Evolutionary conservation across 1,140 invertebrate genomes (phyloP).

Genomic region (Apis cerana): DNA sequence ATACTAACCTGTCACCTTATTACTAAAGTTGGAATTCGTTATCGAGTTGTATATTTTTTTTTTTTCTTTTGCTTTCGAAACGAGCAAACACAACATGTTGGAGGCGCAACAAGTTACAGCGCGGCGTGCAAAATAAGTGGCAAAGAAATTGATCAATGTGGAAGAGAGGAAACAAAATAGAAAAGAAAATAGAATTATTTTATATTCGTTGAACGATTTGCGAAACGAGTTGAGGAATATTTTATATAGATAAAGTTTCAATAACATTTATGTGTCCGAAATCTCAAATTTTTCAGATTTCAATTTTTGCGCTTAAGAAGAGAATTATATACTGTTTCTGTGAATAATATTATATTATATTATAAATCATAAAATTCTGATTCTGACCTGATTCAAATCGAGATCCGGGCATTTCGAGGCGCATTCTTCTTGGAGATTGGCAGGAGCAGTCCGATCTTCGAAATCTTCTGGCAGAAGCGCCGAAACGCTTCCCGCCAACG

Average conservation of each 20-base stretch:
- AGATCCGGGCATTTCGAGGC: slow-evolving; percentile 75
- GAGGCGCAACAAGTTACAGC: background rate
- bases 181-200: background rate
- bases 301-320: background rate
- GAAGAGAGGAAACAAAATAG: background rate
- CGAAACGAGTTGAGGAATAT: background rate
- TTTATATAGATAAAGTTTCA: background rate
- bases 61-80: too few species aligned
- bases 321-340: background rate
- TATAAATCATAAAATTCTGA: background rate
- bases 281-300: background rate
- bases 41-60: background rate
- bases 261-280: background rate
- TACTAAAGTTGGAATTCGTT: background rate
- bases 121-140: background rate
- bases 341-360: background rate
- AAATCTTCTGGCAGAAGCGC: slow-evolving; percentile 70
- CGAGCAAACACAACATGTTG: too few species aligned
- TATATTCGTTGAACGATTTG: background rate
- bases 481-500: slow-evolving; percentile 63
- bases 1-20: slow-evolving; percentile 15
- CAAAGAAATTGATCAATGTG: background rate
- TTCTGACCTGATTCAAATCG: slow-evolving; percentile 73
- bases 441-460: slow-evolving; percentile 60
- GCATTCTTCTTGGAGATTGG: slow-evolving; percentile 74